A percentile compares a stretch with the other conserved stretches of the same genome.
phyloP scores from a whole-genome alignment of 1,140 invertebrate genomes.

The Aphelenchoides avenae region DNA sequence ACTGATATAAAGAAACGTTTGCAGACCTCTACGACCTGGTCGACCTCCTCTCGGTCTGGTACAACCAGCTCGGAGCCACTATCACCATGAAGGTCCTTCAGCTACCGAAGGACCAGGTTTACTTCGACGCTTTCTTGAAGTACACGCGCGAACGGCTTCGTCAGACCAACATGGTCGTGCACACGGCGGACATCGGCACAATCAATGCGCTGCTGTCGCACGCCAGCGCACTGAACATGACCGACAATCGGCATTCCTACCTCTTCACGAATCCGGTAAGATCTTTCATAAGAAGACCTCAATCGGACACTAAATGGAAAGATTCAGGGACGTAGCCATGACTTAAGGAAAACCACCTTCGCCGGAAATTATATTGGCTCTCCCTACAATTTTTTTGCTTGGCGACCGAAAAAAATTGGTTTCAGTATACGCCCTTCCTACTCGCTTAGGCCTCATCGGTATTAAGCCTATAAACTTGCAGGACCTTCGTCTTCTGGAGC shows the following conservation, averaged over 20 bases:
- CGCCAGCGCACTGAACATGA: conserved; percentile 51
- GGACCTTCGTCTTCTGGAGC: conserved; percentile 52
- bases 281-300: not conserved
- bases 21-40: conserved; percentile 34
- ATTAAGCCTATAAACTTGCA: conserved; percentile 19
- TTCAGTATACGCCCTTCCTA: too few species aligned
- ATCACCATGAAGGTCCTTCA: conserved; percentile 36
- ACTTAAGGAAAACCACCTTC: too few species aligned
- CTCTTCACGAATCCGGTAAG: conserved; percentile 51
- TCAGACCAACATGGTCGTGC: conserved; percentile 55
- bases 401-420: not conserved
- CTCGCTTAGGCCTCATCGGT: too few species aligned
- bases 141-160: conserved; percentile 43
- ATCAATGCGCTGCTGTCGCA: conserved; percentile 45
- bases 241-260: conserved; percentile 50
- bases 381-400: conserved; percentile 5
- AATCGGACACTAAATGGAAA: too few species aligned
- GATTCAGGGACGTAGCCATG: too few species aligned
- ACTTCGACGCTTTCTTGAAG: conserved; percentile 41
- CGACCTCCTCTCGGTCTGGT: conserved; percentile 38
- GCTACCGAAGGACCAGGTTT: conserved; percentile 36
- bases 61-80: conserved; percentile 19
- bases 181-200: conserved; percentile 46
- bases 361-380: too few species aligned
- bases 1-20: conserved; percentile 8